These are phyloP conservation scores for Polyommatus iphigenia DNA, from an alignment of 2,888 invertebrate genomes.

Conservation along the genomic window DNA sequence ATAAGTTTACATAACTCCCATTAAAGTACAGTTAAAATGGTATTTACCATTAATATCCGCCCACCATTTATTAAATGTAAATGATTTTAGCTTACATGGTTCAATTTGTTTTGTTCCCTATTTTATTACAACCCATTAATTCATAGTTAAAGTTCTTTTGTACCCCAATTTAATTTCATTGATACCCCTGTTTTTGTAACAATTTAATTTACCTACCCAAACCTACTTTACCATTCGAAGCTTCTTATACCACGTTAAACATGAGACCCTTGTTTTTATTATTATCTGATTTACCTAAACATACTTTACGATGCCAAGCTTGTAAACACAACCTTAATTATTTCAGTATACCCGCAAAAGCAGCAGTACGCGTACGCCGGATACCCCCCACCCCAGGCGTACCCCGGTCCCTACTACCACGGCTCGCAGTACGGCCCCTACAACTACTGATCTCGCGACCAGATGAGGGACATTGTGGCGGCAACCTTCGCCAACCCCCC, in stretches of 20 bases:
- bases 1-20: neutral
- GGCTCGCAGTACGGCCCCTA: slow-evolving; percentile 96
- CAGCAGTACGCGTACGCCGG: slow-evolving; percentile 95
- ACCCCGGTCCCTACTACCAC: slow-evolving; percentile 94
- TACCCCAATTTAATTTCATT: neutral
- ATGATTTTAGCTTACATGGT: neutral
- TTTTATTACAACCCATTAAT: neutral
- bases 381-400: slow-evolving; percentile 90
- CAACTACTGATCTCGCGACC: slow-evolving; percentile 88
- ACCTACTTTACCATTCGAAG: neutral
- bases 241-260: too few relatives aligned
- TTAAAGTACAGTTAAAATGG: neutral
- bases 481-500: slow-evolving; percentile 69
- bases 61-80: neutral
- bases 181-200: neutral
- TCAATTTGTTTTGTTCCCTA: neutral
- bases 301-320: neutral
- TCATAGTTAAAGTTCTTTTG: too few relatives aligned
- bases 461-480: slow-evolving; percentile 77
- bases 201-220: neutral
- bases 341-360: slow-evolving; percentile 95
- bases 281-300: neutral
- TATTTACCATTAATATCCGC: neutral
- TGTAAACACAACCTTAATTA: neutral
- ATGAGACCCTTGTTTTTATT: neutral